Base-by-base conservation (phyloP, 2,797 vertebrate species). In the Eospalax fontanierii region DNA sequence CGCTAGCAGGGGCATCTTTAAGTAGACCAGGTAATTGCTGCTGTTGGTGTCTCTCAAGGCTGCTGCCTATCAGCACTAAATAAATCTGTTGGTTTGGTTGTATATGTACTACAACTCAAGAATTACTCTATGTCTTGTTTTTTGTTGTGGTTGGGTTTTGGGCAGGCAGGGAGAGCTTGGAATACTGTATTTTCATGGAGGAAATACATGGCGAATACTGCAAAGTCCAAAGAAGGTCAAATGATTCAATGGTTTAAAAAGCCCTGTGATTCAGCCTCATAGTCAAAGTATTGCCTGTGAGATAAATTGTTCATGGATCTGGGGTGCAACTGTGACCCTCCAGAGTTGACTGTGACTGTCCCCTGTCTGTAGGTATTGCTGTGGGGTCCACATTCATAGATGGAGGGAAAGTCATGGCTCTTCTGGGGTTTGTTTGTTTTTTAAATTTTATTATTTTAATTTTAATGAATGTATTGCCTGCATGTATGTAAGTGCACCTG, bases 31-130 rank as follows among this genome's bases (percentile, higher is more conserved):
- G 93, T 94, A 90, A 94, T 75, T 91, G 97, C 97, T 97, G 97
- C 97, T 97, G 78, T 30, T 38, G 70, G 90, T 93, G 57, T 96
- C 83, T 96, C 83, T 98, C 82, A 94, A 93, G 95, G 96, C 97
- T 98, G 96, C 96, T 98, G 94, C 91, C 89, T 93, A 92, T 96
- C 97, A 97, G 97, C 96, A 96, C 96, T 96, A 93, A 98, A 97
- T 98, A 98, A 97, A 98, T 97, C 33, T 96, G 93, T 89, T 93
- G 95, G 95, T 97, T 97, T 83, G 93, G 3, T 96, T 87, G 68
- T 95, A 96, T 94, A 92, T 91, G 75, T 95, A 79, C 92, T 97
- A 85, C 94, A 97, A 30, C 93, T 97, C 73, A 89, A 94, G 35
- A 97, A 80, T 87, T 80, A 26, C 35, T 89, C 22, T 84, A 8